Percentiles rank a stretch among this genome's conserved stretches.
These are phyloP conservation scores for Lucifuga dentata DNA, from an alignment of 2,113 vertebrate genomes.

Conservation along the genomic window DNA sequence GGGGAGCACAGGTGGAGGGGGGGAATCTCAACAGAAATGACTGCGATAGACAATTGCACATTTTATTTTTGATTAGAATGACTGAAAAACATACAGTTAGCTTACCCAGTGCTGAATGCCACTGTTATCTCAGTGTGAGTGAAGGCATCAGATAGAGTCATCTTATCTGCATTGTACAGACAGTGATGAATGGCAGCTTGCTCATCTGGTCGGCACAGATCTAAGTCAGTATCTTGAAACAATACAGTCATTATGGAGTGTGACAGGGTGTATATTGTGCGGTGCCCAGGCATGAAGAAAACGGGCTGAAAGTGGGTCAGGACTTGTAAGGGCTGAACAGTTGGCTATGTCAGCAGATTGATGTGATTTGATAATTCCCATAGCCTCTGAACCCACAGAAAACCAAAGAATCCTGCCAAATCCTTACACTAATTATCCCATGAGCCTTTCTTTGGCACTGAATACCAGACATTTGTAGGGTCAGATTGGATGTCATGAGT, in stretches of 20 bases:
- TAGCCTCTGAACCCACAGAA: constrained; percentile 61
- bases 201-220: constrained; percentile 28
- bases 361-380: constrained; percentile 74
- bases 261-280: constrained; percentile 63
- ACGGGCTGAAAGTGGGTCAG: constrained; percentile 64
- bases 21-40: no score
- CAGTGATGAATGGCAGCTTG: constrained; percentile 21
- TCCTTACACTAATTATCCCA: constrained; percentile 45
- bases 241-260: constrained; percentile 66
- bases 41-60: no score
- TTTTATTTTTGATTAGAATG: background rate
- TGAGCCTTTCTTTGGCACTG: constrained; percentile 51
- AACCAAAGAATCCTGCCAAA: constrained; percentile 29
- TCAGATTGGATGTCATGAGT: constrained; percentile 50
- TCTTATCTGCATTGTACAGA: constrained; percentile 1
- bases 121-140: background rate
- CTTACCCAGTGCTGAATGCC: background rate
- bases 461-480: constrained; percentile 57
- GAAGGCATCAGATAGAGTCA: constrained; percentile 15
- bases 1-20: no score
- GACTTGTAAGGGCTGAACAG: constrained; percentile 48
- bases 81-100: background rate
- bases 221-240: constrained; percentile 37
- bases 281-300: constrained; percentile 15
- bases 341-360: constrained; percentile 64